phyloP scores from a whole-genome alignment of 2,113 vertebrate species.

The Peromyscus californicus region DNA sequence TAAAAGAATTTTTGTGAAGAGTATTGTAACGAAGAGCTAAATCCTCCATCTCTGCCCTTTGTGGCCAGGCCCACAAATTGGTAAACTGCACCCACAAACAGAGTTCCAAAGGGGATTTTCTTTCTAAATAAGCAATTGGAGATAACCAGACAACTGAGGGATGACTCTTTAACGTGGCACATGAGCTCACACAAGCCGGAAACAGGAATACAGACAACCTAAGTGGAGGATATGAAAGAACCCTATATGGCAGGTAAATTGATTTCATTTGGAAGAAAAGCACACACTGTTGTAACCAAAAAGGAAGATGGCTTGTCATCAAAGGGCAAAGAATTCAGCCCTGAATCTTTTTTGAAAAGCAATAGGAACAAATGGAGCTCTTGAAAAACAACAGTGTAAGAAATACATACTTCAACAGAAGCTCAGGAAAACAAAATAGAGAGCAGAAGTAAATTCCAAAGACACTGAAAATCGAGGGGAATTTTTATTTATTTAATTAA shows the following conservation, averaged over 20 bases:
- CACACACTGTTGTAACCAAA: neutral
- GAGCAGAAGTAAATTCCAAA: conserved; percentile 1
- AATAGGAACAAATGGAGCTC: neutral
- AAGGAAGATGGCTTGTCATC: neutral
- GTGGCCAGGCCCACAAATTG: neutral
- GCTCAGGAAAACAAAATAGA: neutral
- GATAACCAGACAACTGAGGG: neutral
- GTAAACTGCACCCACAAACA: neutral
- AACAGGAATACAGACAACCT: neutral
- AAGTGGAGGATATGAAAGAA: neutral
- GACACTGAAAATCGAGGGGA: neutral
- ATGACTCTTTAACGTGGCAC: neutral
- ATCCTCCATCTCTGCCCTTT: neutral
- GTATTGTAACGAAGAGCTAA: neutral
- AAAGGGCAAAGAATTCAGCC: neutral
- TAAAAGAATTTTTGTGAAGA: neutral
- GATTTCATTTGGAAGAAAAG: neutral
- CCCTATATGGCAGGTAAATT: neutral
- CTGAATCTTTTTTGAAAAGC: neutral
- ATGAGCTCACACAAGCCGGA: neutral
- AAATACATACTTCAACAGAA: neutral
- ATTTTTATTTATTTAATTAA: neutral
- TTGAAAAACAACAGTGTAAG: neutral
- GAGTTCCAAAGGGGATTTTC: neutral
- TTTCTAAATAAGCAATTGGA: neutral